These are phyloP conservation scores for Anastrepha ludens DNA, from an alignment of 1,140 invertebrate genomes.

Conservation along the genomic window DNA sequence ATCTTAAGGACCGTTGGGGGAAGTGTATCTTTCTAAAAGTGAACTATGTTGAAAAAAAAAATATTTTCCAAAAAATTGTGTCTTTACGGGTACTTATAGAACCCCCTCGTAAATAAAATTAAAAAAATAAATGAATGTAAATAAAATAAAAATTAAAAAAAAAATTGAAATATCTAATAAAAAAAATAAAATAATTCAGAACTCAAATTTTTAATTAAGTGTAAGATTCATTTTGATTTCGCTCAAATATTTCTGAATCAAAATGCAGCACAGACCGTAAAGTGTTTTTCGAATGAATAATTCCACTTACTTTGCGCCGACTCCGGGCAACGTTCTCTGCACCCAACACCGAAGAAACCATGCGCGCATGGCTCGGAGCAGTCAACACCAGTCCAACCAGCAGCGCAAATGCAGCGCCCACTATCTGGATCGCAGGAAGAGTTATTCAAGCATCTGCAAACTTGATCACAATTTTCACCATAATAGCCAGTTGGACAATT, in stretches of 20 bases:
- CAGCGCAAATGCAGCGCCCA: conserved; percentile 88
- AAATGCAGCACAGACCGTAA: no score
- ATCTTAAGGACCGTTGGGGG: no score
- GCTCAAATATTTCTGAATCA: no score
- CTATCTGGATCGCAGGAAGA: conserved; percentile 89
- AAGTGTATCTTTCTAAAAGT: no score
- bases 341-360: conserved; percentile 88
- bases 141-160: no score
- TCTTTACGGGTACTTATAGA: no score
- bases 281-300: background rate
- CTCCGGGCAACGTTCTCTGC: conserved; percentile 85
- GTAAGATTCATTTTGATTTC: background rate
- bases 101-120: no score
- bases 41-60: no score
- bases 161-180: background rate
- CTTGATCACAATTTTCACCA: conserved; percentile 84
- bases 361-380: conserved; percentile 85
- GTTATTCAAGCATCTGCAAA: conserved; percentile 89
- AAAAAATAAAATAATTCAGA: background rate
- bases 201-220: background rate
- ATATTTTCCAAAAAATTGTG: no score
- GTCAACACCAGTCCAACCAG: conserved; percentile 87
- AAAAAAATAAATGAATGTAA: no score
- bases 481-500: conserved; percentile 86
- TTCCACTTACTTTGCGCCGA: conserved; percentile 76